Percentiles rank a stretch among this genome's conserved stretches.
Evolutionary conservation across 1,140 invertebrate species (phyloP).

Genomic region (Saccostrea glomerata): DNA sequence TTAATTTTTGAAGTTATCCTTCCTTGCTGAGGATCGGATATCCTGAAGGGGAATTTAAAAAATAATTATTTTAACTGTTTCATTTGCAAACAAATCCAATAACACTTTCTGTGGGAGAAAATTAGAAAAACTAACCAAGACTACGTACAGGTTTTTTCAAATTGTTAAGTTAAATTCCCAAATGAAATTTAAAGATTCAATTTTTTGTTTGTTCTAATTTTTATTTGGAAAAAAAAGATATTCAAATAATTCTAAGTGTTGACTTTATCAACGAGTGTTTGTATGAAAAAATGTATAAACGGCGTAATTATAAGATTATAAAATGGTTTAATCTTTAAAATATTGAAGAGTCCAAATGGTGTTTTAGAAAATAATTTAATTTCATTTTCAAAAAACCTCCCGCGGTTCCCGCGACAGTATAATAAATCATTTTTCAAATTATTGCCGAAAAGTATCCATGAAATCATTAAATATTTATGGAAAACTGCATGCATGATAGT

Average conservation of each 20-base stretch:
- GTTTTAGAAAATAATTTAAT: slow-evolving; percentile 23
- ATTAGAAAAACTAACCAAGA: too few relatives aligned
- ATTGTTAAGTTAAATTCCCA: too few relatives aligned
- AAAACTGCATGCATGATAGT: slow-evolving; percentile 19
- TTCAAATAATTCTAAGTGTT: not conserved
- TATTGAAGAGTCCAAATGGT: not conserved
- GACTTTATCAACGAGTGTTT: not conserved
- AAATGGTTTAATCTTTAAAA: not conserved
- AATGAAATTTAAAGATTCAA: too few relatives aligned
- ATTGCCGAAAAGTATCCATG: slow-evolving; percentile 15
- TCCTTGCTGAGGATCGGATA: too few relatives aligned
- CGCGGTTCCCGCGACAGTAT: not conserved
- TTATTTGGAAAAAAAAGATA: not conserved
- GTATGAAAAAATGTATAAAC: too few relatives aligned
- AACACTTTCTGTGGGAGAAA: too few relatives aligned
- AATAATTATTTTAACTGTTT: too few relatives aligned
- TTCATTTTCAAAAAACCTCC: slow-evolving; percentile 13
- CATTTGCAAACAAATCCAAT: too few relatives aligned
- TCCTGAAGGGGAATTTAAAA: too few relatives aligned
- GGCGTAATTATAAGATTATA: not conserved
- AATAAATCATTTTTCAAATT: slow-evolving; percentile 22
- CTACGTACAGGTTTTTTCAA: too few relatives aligned
- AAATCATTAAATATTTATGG: slow-evolving; percentile 31
- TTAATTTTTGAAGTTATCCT: too few relatives aligned
- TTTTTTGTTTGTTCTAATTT: too few relatives aligned